phyloP scores from a whole-genome alignment of 2,888 invertebrate species.

The Drosophila tripunctata region DNA sequence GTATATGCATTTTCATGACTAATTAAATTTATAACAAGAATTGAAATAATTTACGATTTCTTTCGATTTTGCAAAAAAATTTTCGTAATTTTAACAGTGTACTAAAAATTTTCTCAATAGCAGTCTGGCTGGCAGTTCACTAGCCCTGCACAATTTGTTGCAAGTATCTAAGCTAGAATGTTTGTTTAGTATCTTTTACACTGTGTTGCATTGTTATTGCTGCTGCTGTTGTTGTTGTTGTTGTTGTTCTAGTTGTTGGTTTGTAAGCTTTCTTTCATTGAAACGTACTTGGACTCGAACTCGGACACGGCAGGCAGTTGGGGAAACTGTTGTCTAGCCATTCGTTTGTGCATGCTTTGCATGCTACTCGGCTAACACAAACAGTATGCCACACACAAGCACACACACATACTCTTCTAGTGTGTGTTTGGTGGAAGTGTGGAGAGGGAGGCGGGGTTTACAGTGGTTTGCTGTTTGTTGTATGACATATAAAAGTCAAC shows the following conservation, averaged over 20 bases:
- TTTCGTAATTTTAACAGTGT: background rate
- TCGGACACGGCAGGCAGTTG: slow-evolving; percentile 18
- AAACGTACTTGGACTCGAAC: slow-evolving; percentile 20
- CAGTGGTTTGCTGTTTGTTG: slow-evolving; percentile 64
- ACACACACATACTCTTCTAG: slow-evolving; percentile 5
- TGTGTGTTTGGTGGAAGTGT: background rate
- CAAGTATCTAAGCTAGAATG: slow-evolving; percentile 66
- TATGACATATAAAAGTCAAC: slow-evolving; percentile 78
- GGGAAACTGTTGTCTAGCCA: slow-evolving; percentile 49
- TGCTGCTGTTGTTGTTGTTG: background rate
- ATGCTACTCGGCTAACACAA: slow-evolving; percentile 33
- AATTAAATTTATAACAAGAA: no score
- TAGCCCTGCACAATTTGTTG: slow-evolving; percentile 50
- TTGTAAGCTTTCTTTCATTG: slow-evolving; percentile 41
- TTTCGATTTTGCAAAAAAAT: no score
- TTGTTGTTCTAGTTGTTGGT: background rate
- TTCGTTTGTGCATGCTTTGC: slow-evolving; percentile 57
- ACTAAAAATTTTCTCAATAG: slow-evolving; percentile 36
- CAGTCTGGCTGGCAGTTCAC: slow-evolving; percentile 41
- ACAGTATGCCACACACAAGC: slow-evolving; percentile 20
- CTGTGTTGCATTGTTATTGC: slow-evolving; percentile 14
- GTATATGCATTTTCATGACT: no score
- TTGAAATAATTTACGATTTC: no score
- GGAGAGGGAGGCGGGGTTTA: background rate
- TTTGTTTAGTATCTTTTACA: slow-evolving; percentile 63